These are phyloP conservation scores for Epinephelus awoara DNA, from an alignment of 2,797 vertebrate species.

Conservation along the genomic window DNA sequence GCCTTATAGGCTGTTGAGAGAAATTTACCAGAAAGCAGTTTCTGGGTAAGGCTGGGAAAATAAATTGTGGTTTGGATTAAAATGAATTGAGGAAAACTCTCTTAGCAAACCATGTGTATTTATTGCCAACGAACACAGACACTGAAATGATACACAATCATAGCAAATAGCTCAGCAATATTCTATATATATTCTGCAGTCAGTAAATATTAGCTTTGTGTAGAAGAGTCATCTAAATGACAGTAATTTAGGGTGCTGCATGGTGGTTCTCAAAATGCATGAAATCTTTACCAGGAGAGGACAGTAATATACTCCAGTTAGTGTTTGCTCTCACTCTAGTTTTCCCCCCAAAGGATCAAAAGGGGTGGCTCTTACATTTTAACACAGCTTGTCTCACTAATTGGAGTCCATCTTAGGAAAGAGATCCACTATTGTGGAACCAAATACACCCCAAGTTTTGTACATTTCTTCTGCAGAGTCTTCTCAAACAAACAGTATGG, in stretches of 20 bases:
- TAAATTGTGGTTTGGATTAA: too few species aligned
- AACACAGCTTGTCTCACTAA: not conserved
- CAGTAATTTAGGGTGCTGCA: not conserved
- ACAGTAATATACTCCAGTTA: not conserved
- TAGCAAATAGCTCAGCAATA: not conserved
- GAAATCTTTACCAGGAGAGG: not conserved
- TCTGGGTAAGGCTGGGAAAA: too few species aligned
- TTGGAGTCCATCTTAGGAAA: not conserved
- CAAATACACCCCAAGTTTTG: not conserved
- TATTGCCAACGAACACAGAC: not conserved
- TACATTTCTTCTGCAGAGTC: not conserved
- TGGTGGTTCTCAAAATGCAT: not conserved
- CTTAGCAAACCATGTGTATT: not conserved
- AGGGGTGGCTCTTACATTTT: not conserved
- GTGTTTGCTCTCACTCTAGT: not conserved
- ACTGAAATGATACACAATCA: not conserved
- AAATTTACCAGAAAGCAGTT: too few species aligned
- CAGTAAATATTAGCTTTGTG: not conserved
- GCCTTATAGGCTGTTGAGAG: too few species aligned
- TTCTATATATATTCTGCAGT: not conserved
- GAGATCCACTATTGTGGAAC: not conserved
- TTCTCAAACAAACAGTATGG: not conserved
- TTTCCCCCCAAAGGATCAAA: not conserved
- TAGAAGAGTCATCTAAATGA: not conserved
- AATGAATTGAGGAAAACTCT: too few species aligned